phyloP scores from a whole-genome alignment of 1,140 invertebrate genomes.

The Sarcophaga bullata region DNA sequence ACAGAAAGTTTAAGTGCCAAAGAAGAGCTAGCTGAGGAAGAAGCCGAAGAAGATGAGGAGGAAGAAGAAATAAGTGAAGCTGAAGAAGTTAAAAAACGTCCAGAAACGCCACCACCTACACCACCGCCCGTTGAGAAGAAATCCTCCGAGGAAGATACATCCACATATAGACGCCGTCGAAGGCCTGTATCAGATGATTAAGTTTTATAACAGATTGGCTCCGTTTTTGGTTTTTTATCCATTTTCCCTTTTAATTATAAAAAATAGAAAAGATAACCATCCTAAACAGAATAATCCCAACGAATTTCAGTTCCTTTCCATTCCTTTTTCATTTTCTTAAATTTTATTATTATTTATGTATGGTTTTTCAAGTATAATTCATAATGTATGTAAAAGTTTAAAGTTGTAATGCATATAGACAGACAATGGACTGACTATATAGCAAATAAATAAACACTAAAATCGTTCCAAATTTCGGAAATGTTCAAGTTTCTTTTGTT shows the following conservation, averaged over 20 bases:
- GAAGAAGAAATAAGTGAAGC: slow-evolving; percentile 45
- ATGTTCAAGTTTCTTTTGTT: too few species aligned
- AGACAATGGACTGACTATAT: too few species aligned
- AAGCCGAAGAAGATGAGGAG: slow-evolving; percentile 42
- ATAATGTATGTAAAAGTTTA: background rate
- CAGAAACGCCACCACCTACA: slow-evolving; percentile 20
- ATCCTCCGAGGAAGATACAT: background rate
- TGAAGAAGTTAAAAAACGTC: slow-evolving; percentile 43
- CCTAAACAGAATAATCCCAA: background rate
- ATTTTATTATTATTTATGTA: background rate
- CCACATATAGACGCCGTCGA: slow-evolving; percentile 33
- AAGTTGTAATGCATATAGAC: too few species aligned
- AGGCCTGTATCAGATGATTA: slow-evolving; percentile 30
- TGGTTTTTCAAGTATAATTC: background rate
- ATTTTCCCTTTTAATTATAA: background rate
- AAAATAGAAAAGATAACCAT: background rate
- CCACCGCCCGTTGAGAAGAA: slow-evolving; percentile 1
- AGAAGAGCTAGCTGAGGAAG: slow-evolving; percentile 29
- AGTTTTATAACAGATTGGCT: background rate
- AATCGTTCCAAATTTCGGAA: too few species aligned
- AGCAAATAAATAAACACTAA: too few species aligned
- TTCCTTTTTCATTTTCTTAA: background rate
- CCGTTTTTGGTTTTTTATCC: background rate
- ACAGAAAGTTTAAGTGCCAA: slow-evolving; percentile 25
- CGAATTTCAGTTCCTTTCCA: background rate